These are phyloP conservation scores for Sialis lutaria DNA, from an alignment of 2,888 invertebrate genomes.

Conservation along the genomic window DNA sequence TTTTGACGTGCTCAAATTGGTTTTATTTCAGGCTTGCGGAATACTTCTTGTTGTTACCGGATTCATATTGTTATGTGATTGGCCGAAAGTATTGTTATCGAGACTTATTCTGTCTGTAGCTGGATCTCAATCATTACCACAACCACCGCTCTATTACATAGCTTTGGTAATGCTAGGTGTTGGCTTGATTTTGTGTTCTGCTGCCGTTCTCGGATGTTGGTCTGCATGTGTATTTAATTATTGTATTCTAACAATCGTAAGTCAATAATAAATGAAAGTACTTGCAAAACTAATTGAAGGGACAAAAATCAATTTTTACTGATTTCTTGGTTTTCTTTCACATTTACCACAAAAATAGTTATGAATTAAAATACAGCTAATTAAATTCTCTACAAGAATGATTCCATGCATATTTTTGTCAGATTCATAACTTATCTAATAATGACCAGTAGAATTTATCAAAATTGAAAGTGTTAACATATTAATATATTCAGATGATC, in stretches of 20 bases:
- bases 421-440: too few relatives aligned
- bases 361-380: too few relatives aligned
- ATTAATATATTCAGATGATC: too few relatives aligned
- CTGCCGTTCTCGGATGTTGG: conserved; percentile 65
- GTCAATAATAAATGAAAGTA: too few relatives aligned
- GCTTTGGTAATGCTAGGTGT: conserved; percentile 50
- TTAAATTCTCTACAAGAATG: too few relatives aligned
- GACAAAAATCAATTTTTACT: too few relatives aligned
- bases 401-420: too few relatives aligned
- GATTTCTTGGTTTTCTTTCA: too few relatives aligned
- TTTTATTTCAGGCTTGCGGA: conserved; percentile 46
- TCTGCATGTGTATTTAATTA: conserved; percentile 61
- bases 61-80: conserved; percentile 52
- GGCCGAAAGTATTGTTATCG: conserved; percentile 51
- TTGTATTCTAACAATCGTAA: conserved; percentile 50
- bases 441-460: too few relatives aligned
- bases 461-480: too few relatives aligned
- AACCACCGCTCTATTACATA: conserved; percentile 62
- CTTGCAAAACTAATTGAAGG: too few relatives aligned
- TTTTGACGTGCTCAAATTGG: background rate
- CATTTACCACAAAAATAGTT: too few relatives aligned
- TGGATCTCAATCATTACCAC: conserved; percentile 30
- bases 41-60: conserved; percentile 52
- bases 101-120: conserved; percentile 44
- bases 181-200: conserved; percentile 48